A percentile compares a stretch with the other conserved stretches of the same genome.
Conservation (phyloP, 2,797 vertebrate species). For the Tokudaia muenninki region DNA sequence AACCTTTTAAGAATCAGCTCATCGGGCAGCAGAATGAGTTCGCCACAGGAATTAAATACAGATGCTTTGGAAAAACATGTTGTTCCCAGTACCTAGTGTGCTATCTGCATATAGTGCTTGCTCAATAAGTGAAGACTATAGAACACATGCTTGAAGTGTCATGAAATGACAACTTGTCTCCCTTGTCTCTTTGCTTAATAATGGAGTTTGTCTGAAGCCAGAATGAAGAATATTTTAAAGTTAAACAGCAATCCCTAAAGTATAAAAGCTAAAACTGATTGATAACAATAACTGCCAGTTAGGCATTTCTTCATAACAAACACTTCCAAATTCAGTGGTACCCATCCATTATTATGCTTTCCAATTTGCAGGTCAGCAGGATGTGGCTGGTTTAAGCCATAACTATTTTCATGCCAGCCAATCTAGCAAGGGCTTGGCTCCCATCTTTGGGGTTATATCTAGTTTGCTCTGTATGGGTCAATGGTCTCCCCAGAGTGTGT, state of each 20-base stretch:
- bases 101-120: conserved; percentile 40
- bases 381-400: not conserved
- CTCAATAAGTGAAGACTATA: conserved; percentile 41
- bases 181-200: conserved; percentile 20
- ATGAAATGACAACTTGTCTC: not conserved
- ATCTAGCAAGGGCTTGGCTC: not conserved
- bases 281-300: not conserved
- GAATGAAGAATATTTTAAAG: conserved; percentile 23
- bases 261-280: not conserved
- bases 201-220: not conserved
- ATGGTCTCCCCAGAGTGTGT: not conserved
- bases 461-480: not conserved
- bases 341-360: not conserved
- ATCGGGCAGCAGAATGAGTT: conserved; percentile 12
- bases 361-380: not conserved
- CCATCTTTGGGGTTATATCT: conserved; percentile 19
- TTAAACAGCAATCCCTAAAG: conserved; percentile 5
- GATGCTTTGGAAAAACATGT: conserved; percentile 47
- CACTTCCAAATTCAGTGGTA: not conserved
- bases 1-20: conserved; percentile 62
- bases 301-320: conserved; percentile 40
- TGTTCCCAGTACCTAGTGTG: not conserved
- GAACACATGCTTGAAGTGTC: not conserved
- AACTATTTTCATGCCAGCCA: not conserved
- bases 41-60: conserved; percentile 60